Conservation (phyloP, 64 coral and sea anemone species). For the Stichodactyla mertensii region DNA sequence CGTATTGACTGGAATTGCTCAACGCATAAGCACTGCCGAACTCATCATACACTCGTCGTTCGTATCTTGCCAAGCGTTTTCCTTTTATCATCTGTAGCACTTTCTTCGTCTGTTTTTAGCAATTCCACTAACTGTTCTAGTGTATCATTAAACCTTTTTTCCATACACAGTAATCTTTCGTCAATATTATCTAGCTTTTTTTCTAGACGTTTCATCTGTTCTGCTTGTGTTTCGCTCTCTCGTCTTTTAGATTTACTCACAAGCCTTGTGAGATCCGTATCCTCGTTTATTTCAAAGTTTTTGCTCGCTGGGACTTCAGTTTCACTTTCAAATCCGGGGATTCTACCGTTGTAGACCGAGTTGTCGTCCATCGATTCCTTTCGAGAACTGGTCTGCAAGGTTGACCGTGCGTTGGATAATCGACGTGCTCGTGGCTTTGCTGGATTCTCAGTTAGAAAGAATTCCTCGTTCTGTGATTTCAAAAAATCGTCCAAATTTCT, state of each 20-base stretch:
- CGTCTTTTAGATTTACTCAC: background rate
- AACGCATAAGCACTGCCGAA: background rate
- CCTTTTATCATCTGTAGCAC: background rate
- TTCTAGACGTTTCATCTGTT: slow-evolving; percentile 1
- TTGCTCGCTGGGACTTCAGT: background rate
- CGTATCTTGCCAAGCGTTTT: background rate
- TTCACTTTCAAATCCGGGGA: background rate
- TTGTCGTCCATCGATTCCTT: background rate
- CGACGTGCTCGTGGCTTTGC: background rate
- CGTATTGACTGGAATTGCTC: too few relatives aligned
- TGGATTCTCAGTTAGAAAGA: slow-evolving; percentile 20
- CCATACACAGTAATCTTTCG: background rate
- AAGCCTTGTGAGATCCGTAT: background rate
- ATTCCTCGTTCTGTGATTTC: background rate
- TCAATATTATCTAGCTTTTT: slow-evolving; percentile 14
- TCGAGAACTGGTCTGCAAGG: background rate
- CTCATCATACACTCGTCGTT: background rate
- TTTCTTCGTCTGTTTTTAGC: background rate
- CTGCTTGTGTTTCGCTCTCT: background rate
- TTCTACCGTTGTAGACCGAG: background rate
- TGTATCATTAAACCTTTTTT: slow-evolving; percentile 4
- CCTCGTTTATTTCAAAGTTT: background rate
- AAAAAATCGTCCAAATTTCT: background rate
- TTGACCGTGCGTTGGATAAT: slow-evolving; percentile 10
- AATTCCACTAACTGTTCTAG: slow-evolving; percentile 1